Base-by-base conservation (phyloP, 37 sponge, comb jelly and placozoan genomes). In the Agelas oroides region DNA sequence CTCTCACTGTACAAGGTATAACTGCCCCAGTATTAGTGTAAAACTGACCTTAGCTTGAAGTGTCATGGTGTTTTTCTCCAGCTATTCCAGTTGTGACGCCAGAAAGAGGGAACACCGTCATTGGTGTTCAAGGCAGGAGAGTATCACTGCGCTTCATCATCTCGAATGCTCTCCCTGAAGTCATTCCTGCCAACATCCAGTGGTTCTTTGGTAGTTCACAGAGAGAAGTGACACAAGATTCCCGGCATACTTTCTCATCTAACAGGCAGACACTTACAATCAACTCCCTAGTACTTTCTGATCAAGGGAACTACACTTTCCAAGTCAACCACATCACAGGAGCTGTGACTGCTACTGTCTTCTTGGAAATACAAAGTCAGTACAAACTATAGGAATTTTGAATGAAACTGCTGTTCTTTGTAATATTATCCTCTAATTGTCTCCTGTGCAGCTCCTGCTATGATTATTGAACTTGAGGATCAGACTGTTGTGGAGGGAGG, bases 281-380 rank as follows among this genome's bases (percentile, higher is more conserved):
- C 14, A 36, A 46, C 24, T 27, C 24, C 18, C 41, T 53, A 54
- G 58, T 23, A 15, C 25, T 80, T 2, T 53, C 24, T 68, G 71
- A 65, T 67, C 56, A 80, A 20, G 81, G 81, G 1, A 68, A 41
- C 16, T 80, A 80, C 46, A 80, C 70, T n/a, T 1, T 80, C 27
- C 21, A n/a, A 18, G 81, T 70, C 53, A 68, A 25, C 25, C 66
- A 80, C 53, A 63, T 37, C 23, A 65, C 67, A 46, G 81, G 81
- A 32, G 27, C 69, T 80, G 65, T 55, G 16, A 17, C 58, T 40
- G 70, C 23, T n/a, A 56, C 70, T 15, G 35, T 68, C 20, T 80
- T 8, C 57, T 57, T 80, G n/a, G 70, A 80, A 46, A 36, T 80
- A 2, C n/a, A 66, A 12, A 68, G 81, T 80, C 28, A 53, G 81